phyloP scores from a whole-genome alignment of 1,140 invertebrate species.

The Drosophila virilis region DNA sequence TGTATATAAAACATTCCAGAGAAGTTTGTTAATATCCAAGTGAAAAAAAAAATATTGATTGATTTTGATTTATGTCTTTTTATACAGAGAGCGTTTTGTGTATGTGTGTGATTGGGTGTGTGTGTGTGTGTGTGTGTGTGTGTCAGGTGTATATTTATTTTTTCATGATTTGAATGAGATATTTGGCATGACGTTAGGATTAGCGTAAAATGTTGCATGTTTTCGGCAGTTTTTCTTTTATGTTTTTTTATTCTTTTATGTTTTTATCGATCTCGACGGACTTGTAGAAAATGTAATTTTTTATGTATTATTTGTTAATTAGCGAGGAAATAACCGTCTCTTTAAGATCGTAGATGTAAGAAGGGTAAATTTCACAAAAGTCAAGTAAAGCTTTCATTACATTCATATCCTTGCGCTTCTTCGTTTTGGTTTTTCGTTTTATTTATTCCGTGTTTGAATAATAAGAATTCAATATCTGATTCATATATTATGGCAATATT shows the following conservation, averaged over 20 bases:
- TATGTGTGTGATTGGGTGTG: slow-evolving; percentile 36
- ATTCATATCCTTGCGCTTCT: too few relatives aligned
- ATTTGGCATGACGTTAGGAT: slow-evolving; percentile 37
- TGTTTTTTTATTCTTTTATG: slow-evolving; percentile 10
- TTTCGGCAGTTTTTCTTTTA: background rate
- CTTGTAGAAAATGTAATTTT: too few relatives aligned
- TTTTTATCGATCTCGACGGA: background rate
- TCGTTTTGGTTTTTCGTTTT: too few relatives aligned
- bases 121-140: slow-evolving; percentile 22
- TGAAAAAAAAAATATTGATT: slow-evolving; percentile 10
- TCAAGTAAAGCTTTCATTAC: too few relatives aligned
- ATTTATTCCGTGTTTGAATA: too few relatives aligned
- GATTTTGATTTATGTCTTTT: slow-evolving; percentile 26
- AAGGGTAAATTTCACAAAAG: too few relatives aligned
- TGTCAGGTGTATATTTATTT: slow-evolving; percentile 28
- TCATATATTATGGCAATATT: too few relatives aligned
- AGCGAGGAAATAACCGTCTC: too few relatives aligned
- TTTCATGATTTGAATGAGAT: slow-evolving; percentile 22
- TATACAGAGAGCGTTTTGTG: slow-evolving; percentile 35
- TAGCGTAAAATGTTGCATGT: slow-evolving; percentile 15
- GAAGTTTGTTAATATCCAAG: slow-evolving; percentile 40
- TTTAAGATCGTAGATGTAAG: too few relatives aligned
- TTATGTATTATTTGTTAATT: too few relatives aligned
- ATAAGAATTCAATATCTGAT: too few relatives aligned
- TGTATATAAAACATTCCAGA: slow-evolving; percentile 63